These are phyloP conservation scores for Mormoops blainvillei DNA, from an alignment of 2,113 vertebrate species.

Conservation along the genomic window DNA sequence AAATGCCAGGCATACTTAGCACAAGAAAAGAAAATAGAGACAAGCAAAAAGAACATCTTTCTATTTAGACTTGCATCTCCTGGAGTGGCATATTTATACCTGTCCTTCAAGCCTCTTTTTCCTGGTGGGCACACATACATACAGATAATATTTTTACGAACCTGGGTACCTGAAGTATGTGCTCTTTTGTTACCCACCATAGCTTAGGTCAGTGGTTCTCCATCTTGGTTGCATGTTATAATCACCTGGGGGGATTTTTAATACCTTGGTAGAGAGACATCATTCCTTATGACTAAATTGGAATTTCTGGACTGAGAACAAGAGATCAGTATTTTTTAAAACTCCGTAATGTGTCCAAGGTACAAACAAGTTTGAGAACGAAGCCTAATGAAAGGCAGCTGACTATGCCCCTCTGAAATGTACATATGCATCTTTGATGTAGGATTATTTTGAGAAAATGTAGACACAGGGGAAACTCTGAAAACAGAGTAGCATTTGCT, in stretches of 20 bases:
- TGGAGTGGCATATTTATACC: background rate
- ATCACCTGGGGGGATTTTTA: background rate
- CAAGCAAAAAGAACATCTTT: background rate
- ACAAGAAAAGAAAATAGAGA: background rate
- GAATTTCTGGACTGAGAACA: background rate
- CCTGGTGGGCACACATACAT: background rate
- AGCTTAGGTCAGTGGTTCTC: background rate
- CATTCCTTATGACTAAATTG: background rate
- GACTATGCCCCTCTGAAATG: background rate
- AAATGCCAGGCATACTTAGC: background rate
- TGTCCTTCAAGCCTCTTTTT: background rate
- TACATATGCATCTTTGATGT: background rate
- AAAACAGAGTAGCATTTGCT: background rate
- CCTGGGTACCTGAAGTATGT: background rate
- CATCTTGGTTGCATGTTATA: background rate
- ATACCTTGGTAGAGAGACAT: background rate
- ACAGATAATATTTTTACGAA: background rate
- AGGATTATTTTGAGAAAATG: background rate
- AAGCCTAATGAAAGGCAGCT: background rate
- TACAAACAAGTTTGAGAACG: background rate
- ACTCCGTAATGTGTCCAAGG: background rate
- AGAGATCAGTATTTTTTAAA: background rate
- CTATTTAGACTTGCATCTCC: background rate
- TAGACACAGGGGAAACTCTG: background rate
- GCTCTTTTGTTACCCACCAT: background rate